Base-by-base conservation (phyloP, 2,797 vertebrate species). In the Adelosebastes latens region DNA sequence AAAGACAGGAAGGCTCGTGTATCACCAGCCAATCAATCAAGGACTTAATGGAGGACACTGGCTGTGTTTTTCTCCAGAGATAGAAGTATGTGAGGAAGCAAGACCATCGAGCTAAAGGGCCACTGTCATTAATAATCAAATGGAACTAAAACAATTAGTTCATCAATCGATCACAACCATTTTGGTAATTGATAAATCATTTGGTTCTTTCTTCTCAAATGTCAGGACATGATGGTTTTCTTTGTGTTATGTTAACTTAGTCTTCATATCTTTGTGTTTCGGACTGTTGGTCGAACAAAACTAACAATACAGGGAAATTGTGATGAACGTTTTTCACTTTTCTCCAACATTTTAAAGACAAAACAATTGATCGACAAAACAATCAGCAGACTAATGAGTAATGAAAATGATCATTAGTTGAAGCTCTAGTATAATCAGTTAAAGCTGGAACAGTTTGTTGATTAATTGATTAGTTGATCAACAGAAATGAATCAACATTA, bases 1-100 rank as follows among this genome's bases (percentile, higher is more conserved):
- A 53, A 8, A 52, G 63, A 73, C 52, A 56, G 75, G 69, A 69
- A 64, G 75, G 58, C 60, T 83, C 22, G 63, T 53, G 53, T 75
- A 18, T 85, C 72, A 79, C 6, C 59, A 49, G 64, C 59, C 18
- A 24, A 83, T 88, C 76, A 85, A 85, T 83, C 49, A 75, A 59
- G 77, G 79, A 53, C 61, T 27, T 34, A 68, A 70, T 62, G 76
- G 85, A 88, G 87, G 84, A 62, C 78, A 55, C 31, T 1, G 76
- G n/a, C 66, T 53, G 61, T 63, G 27, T 64, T 27, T 70, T 8
- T 25, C 8, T 70, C 8, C 9, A 13, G 39, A 61, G 63, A 61
- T 6, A 11, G n/a, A 5, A 20, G 2, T 4, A 13, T 20, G 32
- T 24, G 52, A 72, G 53, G 31, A 56, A 66, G 64, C 46, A 18